These are phyloP conservation scores for Perca schrenkii DNA, from an alignment of 2,113 vertebrate genomes.

Conservation along the genomic window DNA sequence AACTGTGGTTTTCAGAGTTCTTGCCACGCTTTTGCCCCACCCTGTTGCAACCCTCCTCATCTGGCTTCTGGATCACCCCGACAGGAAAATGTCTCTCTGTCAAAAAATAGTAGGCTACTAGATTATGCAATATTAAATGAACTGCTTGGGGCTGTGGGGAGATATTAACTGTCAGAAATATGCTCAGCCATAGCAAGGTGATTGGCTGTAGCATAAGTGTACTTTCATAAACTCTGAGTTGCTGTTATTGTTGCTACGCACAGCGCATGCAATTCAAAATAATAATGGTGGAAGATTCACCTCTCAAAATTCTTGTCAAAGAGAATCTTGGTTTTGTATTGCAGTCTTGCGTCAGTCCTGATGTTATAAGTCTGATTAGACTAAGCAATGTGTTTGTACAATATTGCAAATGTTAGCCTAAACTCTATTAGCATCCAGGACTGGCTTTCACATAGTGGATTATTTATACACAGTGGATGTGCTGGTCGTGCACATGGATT, in stretches of 20 bases:
- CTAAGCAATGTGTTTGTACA: no score
- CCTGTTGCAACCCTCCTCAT: conserved; percentile 52
- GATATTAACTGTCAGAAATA: conserved; percentile 9
- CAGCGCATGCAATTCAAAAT: neutral
- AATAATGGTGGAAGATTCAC: neutral
- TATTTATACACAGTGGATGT: neutral
- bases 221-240: neutral
- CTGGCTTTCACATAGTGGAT: neutral
- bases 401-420: no score
- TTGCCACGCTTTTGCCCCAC: conserved; percentile 55
- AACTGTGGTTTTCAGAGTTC: conserved; percentile 64
- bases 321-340: no score
- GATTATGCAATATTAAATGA: conserved; percentile 10
- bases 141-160: neutral
- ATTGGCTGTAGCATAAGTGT: neutral
- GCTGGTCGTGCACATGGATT: neutral
- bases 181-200: neutral
- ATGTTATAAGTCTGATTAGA: no score
- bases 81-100: conserved; percentile 13
- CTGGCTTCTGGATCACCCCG: conserved; percentile 31
- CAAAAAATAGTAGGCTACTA: neutral
- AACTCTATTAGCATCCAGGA: neutral
- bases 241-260: no score
- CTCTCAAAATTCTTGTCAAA: neutral
- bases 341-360: no score